These are phyloP conservation scores for Axinella damicornis DNA, from an alignment of 37 sponge, comb jelly and placozoan genomes.

Conservation along the genomic window DNA sequence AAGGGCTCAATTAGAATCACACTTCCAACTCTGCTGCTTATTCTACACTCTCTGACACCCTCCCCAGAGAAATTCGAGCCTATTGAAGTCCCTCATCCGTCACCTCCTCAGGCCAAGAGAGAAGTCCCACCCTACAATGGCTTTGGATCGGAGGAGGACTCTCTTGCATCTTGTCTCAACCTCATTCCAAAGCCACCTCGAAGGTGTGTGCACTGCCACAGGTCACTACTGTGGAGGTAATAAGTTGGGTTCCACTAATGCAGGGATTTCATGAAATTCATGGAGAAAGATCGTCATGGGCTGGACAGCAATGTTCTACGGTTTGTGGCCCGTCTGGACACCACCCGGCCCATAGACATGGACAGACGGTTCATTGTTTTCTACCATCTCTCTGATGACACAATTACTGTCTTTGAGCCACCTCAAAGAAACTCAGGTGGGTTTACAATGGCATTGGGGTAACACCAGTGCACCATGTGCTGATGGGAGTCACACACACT, in stretches of 20 bases:
- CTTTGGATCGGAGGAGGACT: slow-evolving; percentile 97
- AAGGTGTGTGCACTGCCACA: slow-evolving; percentile 12
- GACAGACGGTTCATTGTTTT: slow-evolving; percentile 95
- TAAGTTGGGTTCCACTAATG: not conserved
- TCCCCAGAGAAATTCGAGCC: slow-evolving; percentile 73
- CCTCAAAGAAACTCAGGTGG: slow-evolving; percentile 95
- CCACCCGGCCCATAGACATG: slow-evolving; percentile 86
- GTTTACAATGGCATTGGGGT: not conserved
- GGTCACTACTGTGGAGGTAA: too few relatives aligned
- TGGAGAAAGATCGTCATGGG: slow-evolving; percentile 98
- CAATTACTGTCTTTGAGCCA: slow-evolving; percentile 93
- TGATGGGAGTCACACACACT: not conserved
- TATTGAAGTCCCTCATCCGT: slow-evolving; percentile 56
- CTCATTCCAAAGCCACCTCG: slow-evolving; percentile 96
- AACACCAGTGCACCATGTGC: not conserved
- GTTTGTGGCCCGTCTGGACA: slow-evolving; percentile 91
- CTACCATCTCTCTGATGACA: slow-evolving; percentile 95
- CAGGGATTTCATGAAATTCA: slow-evolving; percentile 95
- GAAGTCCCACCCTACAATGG: slow-evolving; percentile 94
- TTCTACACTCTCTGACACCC: too few relatives aligned
- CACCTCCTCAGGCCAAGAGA: slow-evolving; percentile 27
- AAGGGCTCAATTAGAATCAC: too few relatives aligned
- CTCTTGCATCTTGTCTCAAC: slow-evolving; percentile 82
- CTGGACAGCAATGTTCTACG: slow-evolving; percentile 94
- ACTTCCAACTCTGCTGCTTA: too few relatives aligned